Percentiles rank a stretch among this genome's conserved stretches.
These are phyloP conservation scores for Distichodus sexfasciatus DNA, from an alignment of 2,797 vertebrate genomes.

Conservation along the genomic window DNA sequence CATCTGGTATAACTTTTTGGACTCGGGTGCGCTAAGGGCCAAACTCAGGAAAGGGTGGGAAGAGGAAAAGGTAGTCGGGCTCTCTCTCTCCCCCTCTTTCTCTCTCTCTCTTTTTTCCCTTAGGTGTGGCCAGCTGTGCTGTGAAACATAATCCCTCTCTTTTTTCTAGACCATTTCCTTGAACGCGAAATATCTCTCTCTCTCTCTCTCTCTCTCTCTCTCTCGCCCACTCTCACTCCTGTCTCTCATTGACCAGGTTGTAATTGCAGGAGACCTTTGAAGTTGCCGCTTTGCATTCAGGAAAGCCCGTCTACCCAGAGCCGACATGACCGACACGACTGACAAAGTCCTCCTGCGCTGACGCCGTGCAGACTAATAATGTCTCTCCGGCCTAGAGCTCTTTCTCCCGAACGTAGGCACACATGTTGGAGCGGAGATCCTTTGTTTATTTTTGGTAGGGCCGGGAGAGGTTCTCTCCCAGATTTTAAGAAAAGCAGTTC, in stretches of 20 bases:
- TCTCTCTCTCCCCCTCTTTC: conserved; percentile 23
- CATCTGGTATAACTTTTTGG: conserved; percentile 71
- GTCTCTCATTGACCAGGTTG: conserved; percentile 28
- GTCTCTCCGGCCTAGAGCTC: not conserved
- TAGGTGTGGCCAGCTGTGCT: conserved; percentile 57
- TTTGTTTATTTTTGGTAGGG: not conserved
- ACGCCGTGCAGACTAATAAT: not conserved
- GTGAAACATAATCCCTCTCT: conserved; percentile 59
- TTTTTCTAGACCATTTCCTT: conserved; percentile 50
- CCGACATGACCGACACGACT: conserved; percentile 5
- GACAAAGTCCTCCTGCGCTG: conserved; percentile 10
- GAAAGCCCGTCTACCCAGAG: conserved; percentile 11
- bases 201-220: not conserved
- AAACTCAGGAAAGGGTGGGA: conserved; percentile 78
- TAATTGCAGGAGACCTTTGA: conserved; percentile 42
- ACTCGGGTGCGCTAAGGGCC: conserved; percentile 46
- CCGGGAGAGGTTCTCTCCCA: not conserved
- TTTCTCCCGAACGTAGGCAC: too few species aligned
- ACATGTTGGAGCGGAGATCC: not conserved
- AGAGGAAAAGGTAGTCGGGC: conserved; percentile 72
- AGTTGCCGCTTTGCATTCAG: conserved; percentile 28
- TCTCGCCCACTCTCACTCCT: not conserved
- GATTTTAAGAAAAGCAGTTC: not conserved
- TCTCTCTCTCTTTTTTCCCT: conserved; percentile 29
- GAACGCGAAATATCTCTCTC: conserved; percentile 18